Conservation (phyloP, 2,888 invertebrate genomes). For the Calliopum simillimum region DNA sequence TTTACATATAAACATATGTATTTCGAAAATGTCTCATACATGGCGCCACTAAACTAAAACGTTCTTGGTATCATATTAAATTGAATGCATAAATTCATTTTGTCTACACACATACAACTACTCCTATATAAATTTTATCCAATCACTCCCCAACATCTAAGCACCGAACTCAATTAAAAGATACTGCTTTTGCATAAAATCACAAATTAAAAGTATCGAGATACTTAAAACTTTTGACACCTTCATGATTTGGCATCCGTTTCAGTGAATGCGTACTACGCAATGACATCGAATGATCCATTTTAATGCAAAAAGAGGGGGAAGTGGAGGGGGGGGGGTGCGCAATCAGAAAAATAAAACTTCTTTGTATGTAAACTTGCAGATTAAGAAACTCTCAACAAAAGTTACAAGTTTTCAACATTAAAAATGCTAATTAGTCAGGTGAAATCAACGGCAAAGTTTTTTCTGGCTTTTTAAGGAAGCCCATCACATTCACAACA, state of each 20-base stretch:
- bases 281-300: neutral
- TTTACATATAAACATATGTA: too few relatives aligned
- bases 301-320: too few relatives aligned
- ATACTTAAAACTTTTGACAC: constrained; percentile 39
- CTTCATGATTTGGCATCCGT: constrained; percentile 27
- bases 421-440: constrained; percentile 61
- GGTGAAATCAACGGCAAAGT: constrained; percentile 20
- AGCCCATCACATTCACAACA: neutral
- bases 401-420: constrained; percentile 57
- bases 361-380: constrained; percentile 37
- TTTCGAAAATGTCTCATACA: too few relatives aligned
- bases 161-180: constrained; percentile 25
- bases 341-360: constrained; percentile 24
- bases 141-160: neutral
- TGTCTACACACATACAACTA: neutral
- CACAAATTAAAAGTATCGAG: constrained; percentile 28
- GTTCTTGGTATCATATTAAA: neutral
- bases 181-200: constrained; percentile 6
- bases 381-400: constrained; percentile 28
- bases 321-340: too few relatives aligned
- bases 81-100: too few relatives aligned
- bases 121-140: neutral
- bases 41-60: neutral
- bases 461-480: neutral
- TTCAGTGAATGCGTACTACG: neutral